Conservation (phyloP, 2,888 invertebrate genomes). For the Morpho deidamia region DNA sequence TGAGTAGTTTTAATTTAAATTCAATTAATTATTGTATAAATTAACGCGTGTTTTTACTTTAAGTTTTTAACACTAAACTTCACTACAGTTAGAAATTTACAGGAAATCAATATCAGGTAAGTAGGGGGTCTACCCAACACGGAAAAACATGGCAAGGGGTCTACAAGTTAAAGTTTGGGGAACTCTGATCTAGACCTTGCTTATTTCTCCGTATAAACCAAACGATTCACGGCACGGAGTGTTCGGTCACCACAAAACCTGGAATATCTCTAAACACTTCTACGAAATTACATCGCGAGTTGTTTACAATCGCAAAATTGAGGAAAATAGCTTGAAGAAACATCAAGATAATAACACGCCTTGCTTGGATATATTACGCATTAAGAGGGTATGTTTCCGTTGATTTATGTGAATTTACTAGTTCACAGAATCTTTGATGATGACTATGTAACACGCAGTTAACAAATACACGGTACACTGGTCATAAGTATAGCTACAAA, state of each 20-base stretch:
- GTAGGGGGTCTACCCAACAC: too few species aligned
- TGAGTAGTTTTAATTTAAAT: too few species aligned
- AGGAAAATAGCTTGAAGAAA: slow-evolving; percentile 38
- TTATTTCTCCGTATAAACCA: too few species aligned
- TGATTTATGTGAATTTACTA: slow-evolving; percentile 20
- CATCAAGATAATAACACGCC: slow-evolving; percentile 23
- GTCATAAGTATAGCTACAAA: slow-evolving; percentile 20
- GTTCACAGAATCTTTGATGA: slow-evolving; percentile 20
- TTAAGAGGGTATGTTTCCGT: slow-evolving; percentile 17
- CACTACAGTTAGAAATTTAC: too few species aligned
- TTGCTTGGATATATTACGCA: slow-evolving; percentile 19
- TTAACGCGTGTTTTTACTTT: too few species aligned
- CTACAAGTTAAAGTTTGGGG: too few species aligned
- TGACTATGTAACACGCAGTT: slow-evolving; percentile 16
- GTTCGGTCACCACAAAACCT: slow-evolving; percentile 9
- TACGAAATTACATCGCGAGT: slow-evolving; percentile 28
- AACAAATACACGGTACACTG: slow-evolving; percentile 31
- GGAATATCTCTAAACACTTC: slow-evolving; percentile 35
- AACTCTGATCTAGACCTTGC: too few species aligned
- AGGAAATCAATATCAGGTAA: too few species aligned
- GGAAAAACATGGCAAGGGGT: too few species aligned
- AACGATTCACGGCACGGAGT: too few species aligned
- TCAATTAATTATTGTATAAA: too few species aligned
- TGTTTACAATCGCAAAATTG: slow-evolving; percentile 34
- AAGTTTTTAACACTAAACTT: too few species aligned